Percentiles rank a stretch among this genome's conserved stretches.
Evolutionary conservation across 2,888 invertebrate genomes (phyloP).

Genomic region (Hemicrepidius hirtus): DNA sequence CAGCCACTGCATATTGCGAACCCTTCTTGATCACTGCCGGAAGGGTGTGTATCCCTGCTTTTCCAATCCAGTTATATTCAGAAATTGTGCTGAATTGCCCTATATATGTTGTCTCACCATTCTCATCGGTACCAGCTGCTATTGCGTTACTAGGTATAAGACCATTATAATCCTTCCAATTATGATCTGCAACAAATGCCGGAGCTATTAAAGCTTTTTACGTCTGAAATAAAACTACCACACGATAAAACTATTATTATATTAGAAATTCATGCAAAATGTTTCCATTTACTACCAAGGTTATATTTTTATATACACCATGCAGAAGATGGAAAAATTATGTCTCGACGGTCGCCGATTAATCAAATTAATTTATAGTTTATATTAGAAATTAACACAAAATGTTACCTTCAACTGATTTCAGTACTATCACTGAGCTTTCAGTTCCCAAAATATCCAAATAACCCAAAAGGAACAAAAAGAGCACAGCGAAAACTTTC

Average conservation of each 20-base stretch:
- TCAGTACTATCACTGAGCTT: neutral
- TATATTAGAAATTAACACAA: too few relatives aligned
- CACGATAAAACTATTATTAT: too few relatives aligned
- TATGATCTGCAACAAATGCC: slow-evolving; percentile 49
- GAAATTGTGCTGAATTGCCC: slow-evolving; percentile 39
- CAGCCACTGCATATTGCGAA: neutral
- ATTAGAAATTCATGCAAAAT: too few relatives aligned
- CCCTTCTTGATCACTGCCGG: slow-evolving; percentile 7
- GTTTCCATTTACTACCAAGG: too few relatives aligned
- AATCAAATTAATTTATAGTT: too few relatives aligned
- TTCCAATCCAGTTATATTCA: neutral
- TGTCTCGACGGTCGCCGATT: too few relatives aligned
- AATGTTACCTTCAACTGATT: slow-evolving; percentile 6
- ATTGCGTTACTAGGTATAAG: slow-evolving; percentile 39
- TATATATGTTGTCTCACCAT: slow-evolving; percentile 26
- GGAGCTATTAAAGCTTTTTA: slow-evolving; percentile 30
- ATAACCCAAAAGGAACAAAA: neutral
- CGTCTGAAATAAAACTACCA: neutral
- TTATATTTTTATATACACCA: too few relatives aligned
- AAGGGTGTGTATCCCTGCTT: neutral
- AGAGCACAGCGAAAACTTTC: neutral
- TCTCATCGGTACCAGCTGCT: slow-evolving; percentile 28
- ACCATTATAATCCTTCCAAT: slow-evolving; percentile 35
- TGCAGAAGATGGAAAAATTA: too few relatives aligned
- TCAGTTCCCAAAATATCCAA: neutral